Base-by-base conservation (phyloP, 2,888 invertebrate genomes). In the Agonum fuliginosum region DNA sequence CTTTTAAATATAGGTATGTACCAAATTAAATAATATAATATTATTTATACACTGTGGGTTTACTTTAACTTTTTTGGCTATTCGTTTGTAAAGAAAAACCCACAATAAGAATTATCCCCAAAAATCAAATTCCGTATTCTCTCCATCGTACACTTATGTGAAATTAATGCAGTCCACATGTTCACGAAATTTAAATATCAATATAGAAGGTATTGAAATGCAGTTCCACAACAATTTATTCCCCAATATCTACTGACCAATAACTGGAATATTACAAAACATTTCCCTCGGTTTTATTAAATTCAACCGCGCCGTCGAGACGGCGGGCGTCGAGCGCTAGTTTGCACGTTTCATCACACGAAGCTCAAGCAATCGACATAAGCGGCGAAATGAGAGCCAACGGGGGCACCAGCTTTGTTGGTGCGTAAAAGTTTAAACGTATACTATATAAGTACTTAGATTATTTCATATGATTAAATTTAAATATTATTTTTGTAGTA, bases 181-280 rank as follows among this genome's bases (percentile, higher is more conserved):
- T 46, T 46, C 17, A 14, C 30, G 5, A 30, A 62, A 62, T 62
- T 62, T 62, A 27, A 62, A 62, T 62, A 62, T 30, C 58, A 62
- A 62, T 62, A 62, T 62, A 62, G 27, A 17, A 46, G 30, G 14
- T 17, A 62, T 62, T 17, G 58, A 27, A 30, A n/a, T 10, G 30
- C 27, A 30, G 58, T 62, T n/a, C 58, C 27, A 27, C 17, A 30
- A 30, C 30, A 62, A 62, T 62, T 62, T 30, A 30, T 30, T 62
- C 30, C 8, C 27, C 58, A 62, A 46, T 46, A 46, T 62, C 12
- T 4, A 67, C 37, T 67, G 67, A 67, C 67, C 67, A 67, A 67
- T 67, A 67, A 67, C 67, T 54, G 30, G 72, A 72, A 51, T 72
- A 72, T 72, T 72, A 54, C 72, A 72, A 72, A 72, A 72, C 72